A percentile compares a stretch with the other conserved stretches of the same genome.
Conservation (phyloP, 2,797 vertebrate genomes). For the Rousettus madagascariensis region DNA sequence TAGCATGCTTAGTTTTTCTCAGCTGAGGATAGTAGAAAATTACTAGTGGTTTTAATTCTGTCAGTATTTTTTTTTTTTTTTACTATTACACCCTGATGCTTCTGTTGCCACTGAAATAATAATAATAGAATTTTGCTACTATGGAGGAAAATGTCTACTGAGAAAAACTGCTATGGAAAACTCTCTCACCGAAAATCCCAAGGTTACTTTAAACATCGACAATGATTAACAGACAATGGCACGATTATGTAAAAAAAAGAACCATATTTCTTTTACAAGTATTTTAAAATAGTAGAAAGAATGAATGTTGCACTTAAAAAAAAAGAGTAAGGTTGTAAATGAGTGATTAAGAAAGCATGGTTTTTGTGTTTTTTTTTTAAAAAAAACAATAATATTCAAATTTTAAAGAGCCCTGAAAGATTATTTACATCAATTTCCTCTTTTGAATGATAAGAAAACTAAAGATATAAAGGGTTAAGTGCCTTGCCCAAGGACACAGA, state of each 20-base stretch:
- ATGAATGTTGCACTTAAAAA: neutral
- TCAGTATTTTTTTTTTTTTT: neutral
- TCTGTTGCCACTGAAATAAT: constrained; percentile 11
- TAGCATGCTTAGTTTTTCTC: neutral
- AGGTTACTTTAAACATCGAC: neutral
- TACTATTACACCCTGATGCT: neutral
- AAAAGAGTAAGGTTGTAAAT: neutral
- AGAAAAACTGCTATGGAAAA: neutral
- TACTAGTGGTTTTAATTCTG: constrained; percentile 11
- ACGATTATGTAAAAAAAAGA: neutral
- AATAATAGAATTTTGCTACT: constrained; percentile 8
- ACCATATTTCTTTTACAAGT: neutral
- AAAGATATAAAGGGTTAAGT: neutral
- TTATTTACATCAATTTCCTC: neutral
- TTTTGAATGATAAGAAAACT: constrained; percentile 16
- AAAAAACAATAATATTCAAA: neutral
- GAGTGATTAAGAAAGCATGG: neutral
- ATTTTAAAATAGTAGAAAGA: constrained; percentile 15
- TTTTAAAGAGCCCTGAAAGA: constrained; percentile 2
- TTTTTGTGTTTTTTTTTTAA: neutral
- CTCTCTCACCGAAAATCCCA: neutral
- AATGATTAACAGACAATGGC: neutral
- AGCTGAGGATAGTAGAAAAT: neutral
- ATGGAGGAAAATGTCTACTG: neutral
- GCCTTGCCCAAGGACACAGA: neutral